Conservation (phyloP, 1,140 invertebrate genomes). For the Drosophila neocordata region DNA sequence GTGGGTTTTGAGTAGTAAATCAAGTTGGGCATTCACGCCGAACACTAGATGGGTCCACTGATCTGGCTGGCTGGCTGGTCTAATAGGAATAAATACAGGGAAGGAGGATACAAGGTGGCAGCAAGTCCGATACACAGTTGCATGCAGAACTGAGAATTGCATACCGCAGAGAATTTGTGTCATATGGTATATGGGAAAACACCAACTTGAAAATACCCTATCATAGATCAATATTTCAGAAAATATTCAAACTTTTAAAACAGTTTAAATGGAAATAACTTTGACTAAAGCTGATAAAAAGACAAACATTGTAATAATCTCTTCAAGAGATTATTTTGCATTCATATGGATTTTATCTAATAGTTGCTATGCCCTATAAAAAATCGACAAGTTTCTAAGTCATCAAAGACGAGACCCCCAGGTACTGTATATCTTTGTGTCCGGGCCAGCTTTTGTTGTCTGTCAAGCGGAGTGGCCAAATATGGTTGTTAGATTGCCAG, state of each 20-base stretch:
- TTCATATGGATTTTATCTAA: neutral
- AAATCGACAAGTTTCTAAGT: slow-evolving; percentile 5
- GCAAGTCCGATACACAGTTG: slow-evolving; percentile 17
- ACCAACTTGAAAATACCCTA: too few species aligned
- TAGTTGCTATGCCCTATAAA: neutral
- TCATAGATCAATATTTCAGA: too few species aligned
- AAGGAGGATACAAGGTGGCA: neutral
- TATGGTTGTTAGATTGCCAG: slow-evolving; percentile 75
- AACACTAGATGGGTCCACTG: neutral
- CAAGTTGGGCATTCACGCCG: slow-evolving; percentile 72
- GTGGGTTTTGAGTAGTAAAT: slow-evolving; percentile 82
- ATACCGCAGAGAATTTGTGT: slow-evolving; percentile 62
- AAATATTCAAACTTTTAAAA: too few species aligned
- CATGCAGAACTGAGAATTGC: slow-evolving; percentile 72
- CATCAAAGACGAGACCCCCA: slow-evolving; percentile 43
- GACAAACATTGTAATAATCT: too few species aligned
- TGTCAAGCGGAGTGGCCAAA: slow-evolving; percentile 77
- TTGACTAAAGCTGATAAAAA: too few species aligned
- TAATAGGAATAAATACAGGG: too few species aligned
- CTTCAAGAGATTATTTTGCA: too few species aligned
- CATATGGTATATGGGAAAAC: slow-evolving; percentile 16
- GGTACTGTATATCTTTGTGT: slow-evolving; percentile 35
- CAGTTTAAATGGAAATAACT: too few species aligned
- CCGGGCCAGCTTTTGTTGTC: slow-evolving; percentile 67
- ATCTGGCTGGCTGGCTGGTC: neutral